Percentiles rank a stretch among this genome's conserved stretches.
phyloP scores from a whole-genome alignment of 2,888 invertebrate genomes.

The Aradus depressus region DNA sequence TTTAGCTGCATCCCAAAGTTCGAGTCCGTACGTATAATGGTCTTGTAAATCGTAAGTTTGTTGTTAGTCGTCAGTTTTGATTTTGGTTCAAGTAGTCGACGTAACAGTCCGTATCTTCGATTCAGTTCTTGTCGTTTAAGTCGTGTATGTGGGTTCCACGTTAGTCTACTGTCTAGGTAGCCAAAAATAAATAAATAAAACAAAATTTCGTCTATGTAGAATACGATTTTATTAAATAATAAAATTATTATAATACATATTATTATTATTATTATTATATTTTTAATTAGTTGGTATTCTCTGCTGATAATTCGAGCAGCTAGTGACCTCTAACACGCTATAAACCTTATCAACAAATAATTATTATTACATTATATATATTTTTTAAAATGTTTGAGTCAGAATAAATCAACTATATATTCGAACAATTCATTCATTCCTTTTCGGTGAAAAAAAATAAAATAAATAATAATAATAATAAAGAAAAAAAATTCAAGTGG shows the following conservation, averaged over 20 bases:
- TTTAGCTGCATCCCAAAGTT: too few relatives aligned
- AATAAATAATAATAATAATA: neutral
- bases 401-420: conserved; percentile 17
- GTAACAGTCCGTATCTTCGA: too few relatives aligned
- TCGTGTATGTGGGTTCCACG: too few relatives aligned
- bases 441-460: too few relatives aligned
- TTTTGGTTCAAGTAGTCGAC: too few relatives aligned
- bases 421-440: too few relatives aligned
- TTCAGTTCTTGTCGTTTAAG: too few relatives aligned
- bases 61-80: too few relatives aligned
- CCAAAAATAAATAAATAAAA: conserved; percentile 3
- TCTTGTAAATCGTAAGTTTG: too few relatives aligned
- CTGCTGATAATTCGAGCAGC: conserved; percentile 19
- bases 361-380: conserved; percentile 17
- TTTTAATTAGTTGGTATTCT: conserved; percentile 20
- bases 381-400: conserved; percentile 7
- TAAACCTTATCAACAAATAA: conserved; percentile 17
- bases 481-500: conserved; percentile 8
- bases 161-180: too few relatives aligned
- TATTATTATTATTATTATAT: conserved; percentile 19
- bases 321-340: conserved; percentile 21
- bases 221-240: conserved; percentile 22
- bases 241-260: conserved; percentile 22
- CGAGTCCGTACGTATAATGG: too few relatives aligned
- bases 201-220: conserved; percentile 16